Conservation (phyloP, 2,888 invertebrate genomes). For the Anarsia innoxiella region DNA sequence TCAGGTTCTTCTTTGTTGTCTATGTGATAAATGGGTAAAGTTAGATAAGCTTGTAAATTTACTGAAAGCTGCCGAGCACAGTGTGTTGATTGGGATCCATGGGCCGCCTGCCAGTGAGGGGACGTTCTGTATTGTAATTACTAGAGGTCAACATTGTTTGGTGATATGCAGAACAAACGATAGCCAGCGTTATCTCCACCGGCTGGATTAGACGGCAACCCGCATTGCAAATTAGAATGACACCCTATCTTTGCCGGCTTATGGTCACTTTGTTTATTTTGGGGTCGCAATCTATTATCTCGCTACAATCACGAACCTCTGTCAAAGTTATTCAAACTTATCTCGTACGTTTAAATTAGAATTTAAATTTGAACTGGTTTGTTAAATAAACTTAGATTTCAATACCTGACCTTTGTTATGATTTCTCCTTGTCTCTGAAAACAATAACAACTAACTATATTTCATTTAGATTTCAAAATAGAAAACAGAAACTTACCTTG, state of each 20-base stretch:
- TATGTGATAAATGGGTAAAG: background rate
- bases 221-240: constrained; percentile 49
- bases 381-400: too few species aligned
- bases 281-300: constrained; percentile 17
- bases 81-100: constrained; percentile 15
- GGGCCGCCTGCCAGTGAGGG: constrained; percentile 6
- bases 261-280: constrained; percentile 32
- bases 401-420: too few species aligned
- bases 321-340: background rate
- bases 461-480: too few species aligned
- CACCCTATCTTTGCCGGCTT: constrained; percentile 27
- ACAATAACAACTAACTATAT: too few species aligned
- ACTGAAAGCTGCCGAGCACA: background rate
- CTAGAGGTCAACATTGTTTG: constrained; percentile 30
- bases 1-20: background rate
- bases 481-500: too few species aligned
- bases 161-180: constrained; percentile 36
- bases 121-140: constrained; percentile 31
- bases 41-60: background rate
- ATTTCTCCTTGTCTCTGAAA: too few species aligned
- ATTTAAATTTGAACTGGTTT: too few species aligned
- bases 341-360: too few species aligned
- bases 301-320: background rate
- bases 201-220: constrained; percentile 38
- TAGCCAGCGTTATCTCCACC: constrained; percentile 21